Evolutionary conservation across 1,140 invertebrate species (phyloP).

Genomic region (Samia ricini): DNA sequence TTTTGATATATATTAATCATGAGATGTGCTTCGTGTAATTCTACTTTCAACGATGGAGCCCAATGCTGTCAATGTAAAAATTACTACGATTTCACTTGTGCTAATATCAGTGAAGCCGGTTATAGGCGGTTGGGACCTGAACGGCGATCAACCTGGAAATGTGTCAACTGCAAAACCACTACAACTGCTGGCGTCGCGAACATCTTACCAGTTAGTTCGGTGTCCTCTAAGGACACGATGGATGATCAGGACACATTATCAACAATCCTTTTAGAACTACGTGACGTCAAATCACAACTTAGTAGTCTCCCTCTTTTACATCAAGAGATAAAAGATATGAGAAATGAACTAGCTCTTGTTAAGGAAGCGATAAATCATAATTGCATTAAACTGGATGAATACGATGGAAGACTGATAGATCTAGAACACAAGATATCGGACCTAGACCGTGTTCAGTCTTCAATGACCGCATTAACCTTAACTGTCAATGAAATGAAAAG

Average conservation of each 20-base stretch:
- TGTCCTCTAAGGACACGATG: neutral
- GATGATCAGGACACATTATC: conserved; percentile 10
- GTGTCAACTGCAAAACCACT: conserved; percentile 11
- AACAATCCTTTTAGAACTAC: conserved; percentile 12
- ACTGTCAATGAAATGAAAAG: conserved; percentile 1
- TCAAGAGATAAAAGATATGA: conserved; percentile 12
- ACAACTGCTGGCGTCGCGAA: neutral
- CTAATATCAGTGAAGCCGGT: conserved; percentile 17
- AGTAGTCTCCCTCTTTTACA: conserved; percentile 1
- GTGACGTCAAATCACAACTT: conserved; percentile 17
- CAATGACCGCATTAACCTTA: neutral
- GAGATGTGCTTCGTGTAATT: conserved; percentile 19
- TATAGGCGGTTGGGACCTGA: conserved; percentile 23
- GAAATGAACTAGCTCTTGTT: conserved; percentile 14
- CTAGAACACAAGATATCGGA: conserved; percentile 5
- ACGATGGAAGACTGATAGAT: conserved; percentile 3
- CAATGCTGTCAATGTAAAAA: conserved; percentile 22
- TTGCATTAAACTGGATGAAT: conserved; percentile 7
- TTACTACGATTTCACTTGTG: conserved; percentile 21
- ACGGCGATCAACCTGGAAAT: conserved; percentile 22
- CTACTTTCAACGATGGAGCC: conserved; percentile 16
- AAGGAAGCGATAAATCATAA: conserved; percentile 13
- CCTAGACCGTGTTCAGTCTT: conserved; percentile 4
- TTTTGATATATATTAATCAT: conserved; percentile 11
- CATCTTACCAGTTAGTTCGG: neutral